phyloP scores from a whole-genome alignment of 2,797 vertebrate species.

The Pantherophis alleghaniensis region DNA sequence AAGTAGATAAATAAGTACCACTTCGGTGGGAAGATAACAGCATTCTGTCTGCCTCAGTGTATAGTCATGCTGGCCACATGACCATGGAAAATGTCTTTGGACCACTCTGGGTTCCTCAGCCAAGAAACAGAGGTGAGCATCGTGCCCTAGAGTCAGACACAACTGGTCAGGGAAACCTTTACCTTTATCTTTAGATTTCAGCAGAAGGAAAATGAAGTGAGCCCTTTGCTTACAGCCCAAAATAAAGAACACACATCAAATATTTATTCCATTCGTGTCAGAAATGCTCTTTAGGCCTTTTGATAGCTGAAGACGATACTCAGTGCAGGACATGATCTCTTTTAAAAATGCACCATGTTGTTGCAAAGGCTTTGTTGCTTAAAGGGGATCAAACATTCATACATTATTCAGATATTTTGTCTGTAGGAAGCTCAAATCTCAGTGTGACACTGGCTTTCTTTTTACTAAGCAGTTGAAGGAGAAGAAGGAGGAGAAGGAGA shows the following conservation, averaged over 20 bases:
- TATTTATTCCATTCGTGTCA: neutral
- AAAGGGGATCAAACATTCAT: neutral
- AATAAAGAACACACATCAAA: neutral
- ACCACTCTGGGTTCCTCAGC: neutral
- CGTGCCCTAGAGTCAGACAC: too few relatives aligned
- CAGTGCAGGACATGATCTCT: neutral
- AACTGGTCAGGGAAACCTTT: too few relatives aligned
- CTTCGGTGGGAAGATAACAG: too few relatives aligned
- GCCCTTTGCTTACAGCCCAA: neutral
- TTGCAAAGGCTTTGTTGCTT: neutral
- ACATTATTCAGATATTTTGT: neutral
- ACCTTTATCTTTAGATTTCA: too few relatives aligned
- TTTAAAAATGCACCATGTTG: neutral
- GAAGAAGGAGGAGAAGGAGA: neutral
- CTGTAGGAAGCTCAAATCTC: neutral
- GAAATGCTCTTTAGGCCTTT: neutral
- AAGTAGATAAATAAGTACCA: too few relatives aligned
- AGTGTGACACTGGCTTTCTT: neutral
- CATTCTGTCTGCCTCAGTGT: accelerated
- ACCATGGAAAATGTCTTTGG: neutral
- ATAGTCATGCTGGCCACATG: neutral
- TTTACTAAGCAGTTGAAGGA: neutral
- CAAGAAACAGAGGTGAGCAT: too few relatives aligned
- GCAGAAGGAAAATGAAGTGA: neutral
- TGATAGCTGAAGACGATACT: neutral